phyloP scores from a whole-genome alignment of 2,113 vertebrate species.

The Oreotrochilus melanogaster region DNA sequence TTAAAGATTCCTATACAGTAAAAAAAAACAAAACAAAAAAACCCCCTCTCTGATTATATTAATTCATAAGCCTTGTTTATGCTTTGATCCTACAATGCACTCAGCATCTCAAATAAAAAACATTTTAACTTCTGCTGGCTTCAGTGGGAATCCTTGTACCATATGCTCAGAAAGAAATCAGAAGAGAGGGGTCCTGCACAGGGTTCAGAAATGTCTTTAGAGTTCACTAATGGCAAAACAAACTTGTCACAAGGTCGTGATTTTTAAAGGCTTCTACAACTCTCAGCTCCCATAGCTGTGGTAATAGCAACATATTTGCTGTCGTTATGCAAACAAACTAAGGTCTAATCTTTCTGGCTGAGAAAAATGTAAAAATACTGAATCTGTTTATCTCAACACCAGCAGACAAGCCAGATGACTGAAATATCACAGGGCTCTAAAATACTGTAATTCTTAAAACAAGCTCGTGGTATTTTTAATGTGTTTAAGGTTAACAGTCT shows the following conservation, averaged over 20 bases:
- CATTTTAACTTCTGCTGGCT: conserved; percentile 2
- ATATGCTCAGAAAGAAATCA: background rate
- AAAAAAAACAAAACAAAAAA: background rate
- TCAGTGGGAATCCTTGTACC: conserved; percentile 12
- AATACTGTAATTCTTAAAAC: background rate
- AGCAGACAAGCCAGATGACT: background rate
- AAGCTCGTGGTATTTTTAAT: background rate
- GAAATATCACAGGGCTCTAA: background rate
- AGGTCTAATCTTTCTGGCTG: conserved; percentile 8
- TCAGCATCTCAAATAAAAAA: background rate
- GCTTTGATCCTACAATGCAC: conserved; percentile 12
- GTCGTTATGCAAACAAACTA: conserved; percentile 25
- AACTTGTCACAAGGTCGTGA: background rate
- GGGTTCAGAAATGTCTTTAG: conserved; percentile 6
- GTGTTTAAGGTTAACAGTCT: background rate
- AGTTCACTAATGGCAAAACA: background rate
- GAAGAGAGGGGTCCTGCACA: background rate
- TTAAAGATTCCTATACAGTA: background rate
- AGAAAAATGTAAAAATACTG: conserved; percentile 1
- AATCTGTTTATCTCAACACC: conserved; percentile 1
- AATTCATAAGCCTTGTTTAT: conserved; percentile 38
- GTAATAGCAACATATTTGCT: background rate
- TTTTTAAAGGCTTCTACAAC: conserved; percentile 14
- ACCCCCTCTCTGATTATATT: background rate
- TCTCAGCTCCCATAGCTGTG: background rate